Conservation (phyloP, 2,888 invertebrate genomes). For the Lomographa bimaculata region DNA sequence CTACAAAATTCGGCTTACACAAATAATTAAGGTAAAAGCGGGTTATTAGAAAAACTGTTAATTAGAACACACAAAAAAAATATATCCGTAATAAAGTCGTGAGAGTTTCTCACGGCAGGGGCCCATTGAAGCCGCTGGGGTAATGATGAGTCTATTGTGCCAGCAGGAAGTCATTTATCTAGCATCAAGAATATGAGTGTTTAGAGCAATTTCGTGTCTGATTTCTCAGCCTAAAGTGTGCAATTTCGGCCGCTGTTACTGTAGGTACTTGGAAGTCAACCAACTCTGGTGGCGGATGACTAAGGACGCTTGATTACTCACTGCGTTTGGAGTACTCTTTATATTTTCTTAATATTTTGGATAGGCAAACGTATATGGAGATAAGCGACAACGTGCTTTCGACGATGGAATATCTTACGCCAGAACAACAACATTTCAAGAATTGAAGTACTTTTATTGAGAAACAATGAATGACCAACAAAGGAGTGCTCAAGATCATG, state of each 20-base stretch:
- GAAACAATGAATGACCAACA: too few relatives aligned
- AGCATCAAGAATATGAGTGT: constrained; percentile 83
- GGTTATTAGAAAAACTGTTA: constrained; percentile 79
- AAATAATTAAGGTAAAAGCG: constrained; percentile 80
- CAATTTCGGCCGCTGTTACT: constrained; percentile 66
- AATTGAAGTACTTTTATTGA: too few relatives aligned
- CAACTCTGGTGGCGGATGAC: constrained; percentile 37
- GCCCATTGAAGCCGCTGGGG: constrained; percentile 69
- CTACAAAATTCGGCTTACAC: constrained; percentile 31
- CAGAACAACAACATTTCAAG: too few relatives aligned
- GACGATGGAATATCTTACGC: too few relatives aligned
- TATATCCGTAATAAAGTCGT: constrained; percentile 81
- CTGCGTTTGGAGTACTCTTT: too few relatives aligned
- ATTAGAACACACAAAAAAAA: constrained; percentile 81
- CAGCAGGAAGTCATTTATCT: constrained; percentile 83
- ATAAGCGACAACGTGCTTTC: too few relatives aligned
- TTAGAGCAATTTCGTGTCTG: constrained; percentile 80
- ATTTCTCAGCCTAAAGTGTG: constrained; percentile 78
- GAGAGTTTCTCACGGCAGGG: constrained; percentile 76
- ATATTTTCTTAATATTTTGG: too few relatives aligned
- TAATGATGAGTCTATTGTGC: constrained; percentile 81
- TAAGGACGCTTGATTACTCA: constrained; percentile 32
- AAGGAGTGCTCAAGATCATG: too few relatives aligned
- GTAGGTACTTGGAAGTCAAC: constrained; percentile 37
- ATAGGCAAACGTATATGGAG: too few relatives aligned